A percentile compares a stretch with the other conserved stretches of the same genome.
phyloP scores from a whole-genome alignment of 2,797 vertebrate species.

The Pangasius mekongensis region DNA sequence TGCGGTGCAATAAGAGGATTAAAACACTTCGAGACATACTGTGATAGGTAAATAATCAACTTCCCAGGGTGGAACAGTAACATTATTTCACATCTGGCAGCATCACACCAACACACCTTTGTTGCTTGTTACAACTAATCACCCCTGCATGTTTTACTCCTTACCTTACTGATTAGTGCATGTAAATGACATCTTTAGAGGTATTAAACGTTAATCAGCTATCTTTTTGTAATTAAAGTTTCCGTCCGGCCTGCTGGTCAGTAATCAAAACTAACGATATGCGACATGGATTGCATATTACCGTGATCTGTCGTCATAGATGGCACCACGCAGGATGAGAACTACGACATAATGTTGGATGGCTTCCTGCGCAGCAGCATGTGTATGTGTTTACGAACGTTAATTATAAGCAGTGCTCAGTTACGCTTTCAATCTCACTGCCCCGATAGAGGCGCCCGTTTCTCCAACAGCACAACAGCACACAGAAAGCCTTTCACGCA shows the following conservation, averaged over 20 bases:
- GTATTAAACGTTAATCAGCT: neutral
- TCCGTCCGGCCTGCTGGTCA: neutral
- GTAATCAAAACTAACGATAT: neutral
- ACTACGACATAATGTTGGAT: neutral
- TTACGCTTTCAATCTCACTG: neutral
- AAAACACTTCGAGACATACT: too few species aligned
- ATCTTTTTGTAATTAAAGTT: neutral
- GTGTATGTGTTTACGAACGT: neutral
- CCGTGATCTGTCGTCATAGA: neutral
- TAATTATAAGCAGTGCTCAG: neutral
- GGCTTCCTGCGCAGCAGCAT: neutral
- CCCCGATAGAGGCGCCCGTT: neutral
- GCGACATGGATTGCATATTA: neutral
- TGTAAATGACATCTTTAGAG: neutral
- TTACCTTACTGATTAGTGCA: neutral
- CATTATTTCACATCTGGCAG: too few species aligned
- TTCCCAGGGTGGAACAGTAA: too few species aligned
- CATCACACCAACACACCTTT: neutral
- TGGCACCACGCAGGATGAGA: neutral
- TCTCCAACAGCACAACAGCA: neutral
- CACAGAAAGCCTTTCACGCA: neutral
- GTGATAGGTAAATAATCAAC: too few species aligned
- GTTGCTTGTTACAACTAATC: neutral
- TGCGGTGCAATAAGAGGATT: too few species aligned
- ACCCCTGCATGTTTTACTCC: neutral